Conservation (phyloP, 2,888 invertebrate genomes). For the Rotaria macrura region DNA sequence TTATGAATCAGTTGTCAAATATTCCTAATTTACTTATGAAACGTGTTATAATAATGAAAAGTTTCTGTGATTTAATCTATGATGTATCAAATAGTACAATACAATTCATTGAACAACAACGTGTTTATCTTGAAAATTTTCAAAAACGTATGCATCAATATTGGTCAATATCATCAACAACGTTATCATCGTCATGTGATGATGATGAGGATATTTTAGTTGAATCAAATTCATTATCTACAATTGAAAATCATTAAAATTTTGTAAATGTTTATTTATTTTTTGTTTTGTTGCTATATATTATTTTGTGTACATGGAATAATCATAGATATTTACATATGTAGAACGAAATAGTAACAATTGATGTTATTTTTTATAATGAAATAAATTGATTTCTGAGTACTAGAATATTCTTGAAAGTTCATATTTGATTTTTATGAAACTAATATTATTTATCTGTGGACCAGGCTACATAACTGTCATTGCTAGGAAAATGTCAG, state of each 20-base stretch:
- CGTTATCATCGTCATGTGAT: not conserved
- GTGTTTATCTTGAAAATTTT: constrained; percentile 15
- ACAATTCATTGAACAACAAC: constrained; percentile 16
- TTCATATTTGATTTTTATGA: no score
- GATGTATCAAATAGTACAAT: not conserved
- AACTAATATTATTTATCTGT: no score
- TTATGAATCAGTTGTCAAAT: not conserved
- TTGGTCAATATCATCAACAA: not conserved
- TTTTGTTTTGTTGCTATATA: no score
- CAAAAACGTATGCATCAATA: constrained; percentile 9
- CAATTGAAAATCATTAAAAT: not conserved
- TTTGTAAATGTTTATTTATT: not conserved
- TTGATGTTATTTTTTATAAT: not conserved
- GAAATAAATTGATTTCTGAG: no score
- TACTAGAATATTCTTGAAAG: no score
- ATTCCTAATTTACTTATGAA: not conserved
- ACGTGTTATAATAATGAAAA: not conserved
- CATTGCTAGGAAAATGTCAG: no score
- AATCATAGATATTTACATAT: not conserved
- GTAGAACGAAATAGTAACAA: not conserved
- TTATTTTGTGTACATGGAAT: no score
- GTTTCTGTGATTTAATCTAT: constrained; percentile 1
- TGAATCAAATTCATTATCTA: not conserved
- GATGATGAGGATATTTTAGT: not conserved
- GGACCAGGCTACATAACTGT: no score